Conservation (phyloP, 2,888 invertebrate genomes). For the Parasteatoda lunata region DNA sequence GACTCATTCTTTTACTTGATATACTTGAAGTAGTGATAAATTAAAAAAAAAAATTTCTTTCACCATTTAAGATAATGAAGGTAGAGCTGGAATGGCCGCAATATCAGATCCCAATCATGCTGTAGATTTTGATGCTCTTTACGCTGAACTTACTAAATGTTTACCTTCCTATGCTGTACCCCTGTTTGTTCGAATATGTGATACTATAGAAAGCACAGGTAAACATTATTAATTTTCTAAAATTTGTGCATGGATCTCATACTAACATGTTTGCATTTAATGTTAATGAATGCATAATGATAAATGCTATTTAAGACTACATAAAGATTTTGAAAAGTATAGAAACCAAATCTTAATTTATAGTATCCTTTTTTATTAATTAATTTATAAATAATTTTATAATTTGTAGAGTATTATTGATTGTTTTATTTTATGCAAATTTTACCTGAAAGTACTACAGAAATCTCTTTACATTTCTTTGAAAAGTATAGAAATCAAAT, state of each 20-base stretch:
- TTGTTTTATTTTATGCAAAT: too few species aligned
- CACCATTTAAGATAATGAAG: conserved; percentile 75
- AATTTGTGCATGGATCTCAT: not conserved
- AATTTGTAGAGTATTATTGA: too few species aligned
- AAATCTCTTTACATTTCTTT: too few species aligned
- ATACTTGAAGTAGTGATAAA: not conserved
- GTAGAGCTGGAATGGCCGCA: conserved; percentile 78
- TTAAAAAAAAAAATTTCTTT: not conserved
- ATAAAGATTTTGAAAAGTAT: too few species aligned
- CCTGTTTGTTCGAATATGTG: conserved; percentile 76
- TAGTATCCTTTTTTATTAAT: too few species aligned
- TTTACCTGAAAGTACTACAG: too few species aligned
- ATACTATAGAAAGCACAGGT: conserved; percentile 76
- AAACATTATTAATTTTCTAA: conserved; percentile 18
- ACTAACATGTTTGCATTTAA: not conserved
- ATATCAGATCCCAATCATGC: conserved; percentile 74
- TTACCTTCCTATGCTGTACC: conserved; percentile 77
- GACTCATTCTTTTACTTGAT: too few species aligned
- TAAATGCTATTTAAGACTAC: too few species aligned
- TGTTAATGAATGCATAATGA: too few species aligned
- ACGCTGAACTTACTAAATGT: conserved; percentile 72
- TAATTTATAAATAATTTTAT: too few species aligned
- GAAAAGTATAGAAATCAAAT: too few species aligned
- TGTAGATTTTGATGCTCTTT: conserved; percentile 71
- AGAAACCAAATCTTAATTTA: too few species aligned